phyloP scores from a whole-genome alignment of 2,888 invertebrate genomes.

The Callyntrura sp. region DNA sequence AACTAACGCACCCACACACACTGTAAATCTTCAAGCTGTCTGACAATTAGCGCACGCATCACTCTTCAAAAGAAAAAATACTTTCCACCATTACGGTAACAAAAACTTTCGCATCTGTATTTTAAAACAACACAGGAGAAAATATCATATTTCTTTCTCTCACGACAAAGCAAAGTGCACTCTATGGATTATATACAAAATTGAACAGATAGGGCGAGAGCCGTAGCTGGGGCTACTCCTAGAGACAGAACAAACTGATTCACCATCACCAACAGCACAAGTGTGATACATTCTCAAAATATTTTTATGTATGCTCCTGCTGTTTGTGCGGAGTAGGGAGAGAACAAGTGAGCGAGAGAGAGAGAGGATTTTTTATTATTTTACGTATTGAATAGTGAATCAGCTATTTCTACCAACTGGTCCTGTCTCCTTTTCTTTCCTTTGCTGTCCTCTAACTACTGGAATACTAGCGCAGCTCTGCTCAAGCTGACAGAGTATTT shows the following conservation, averaged over 20 bases:
- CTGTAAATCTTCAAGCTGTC: no score
- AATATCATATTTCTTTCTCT: conserved; percentile 33
- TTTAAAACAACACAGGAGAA: conserved; percentile 50
- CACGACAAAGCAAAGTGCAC: conserved; percentile 10
- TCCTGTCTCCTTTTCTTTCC: conserved; percentile 64
- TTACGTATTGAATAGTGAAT: conserved; percentile 62
- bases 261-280: conserved; percentile 52
- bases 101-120: conserved; percentile 1
- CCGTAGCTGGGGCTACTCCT: conserved; percentile 67
- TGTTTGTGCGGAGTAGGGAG: conserved; percentile 34
- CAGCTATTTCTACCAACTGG: conserved; percentile 73
- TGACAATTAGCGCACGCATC: no score
- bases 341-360: neutral
- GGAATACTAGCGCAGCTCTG: neutral
- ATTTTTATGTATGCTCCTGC: conserved; percentile 51
- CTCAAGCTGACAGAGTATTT: neutral
- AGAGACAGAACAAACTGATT: conserved; percentile 73
- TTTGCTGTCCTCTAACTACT: neutral
- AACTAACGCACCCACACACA: no score
- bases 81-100: neutral
- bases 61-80: no score
- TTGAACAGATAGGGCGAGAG: conserved; percentile 41
- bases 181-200: conserved; percentile 63
- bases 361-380: conserved; percentile 6
- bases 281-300: conserved; percentile 55